Percentiles rank a stretch among this genome's conserved stretches.
These are phyloP conservation scores for Dasypogon diadema DNA, from an alignment of 2,888 invertebrate species.

Conservation along the genomic window DNA sequence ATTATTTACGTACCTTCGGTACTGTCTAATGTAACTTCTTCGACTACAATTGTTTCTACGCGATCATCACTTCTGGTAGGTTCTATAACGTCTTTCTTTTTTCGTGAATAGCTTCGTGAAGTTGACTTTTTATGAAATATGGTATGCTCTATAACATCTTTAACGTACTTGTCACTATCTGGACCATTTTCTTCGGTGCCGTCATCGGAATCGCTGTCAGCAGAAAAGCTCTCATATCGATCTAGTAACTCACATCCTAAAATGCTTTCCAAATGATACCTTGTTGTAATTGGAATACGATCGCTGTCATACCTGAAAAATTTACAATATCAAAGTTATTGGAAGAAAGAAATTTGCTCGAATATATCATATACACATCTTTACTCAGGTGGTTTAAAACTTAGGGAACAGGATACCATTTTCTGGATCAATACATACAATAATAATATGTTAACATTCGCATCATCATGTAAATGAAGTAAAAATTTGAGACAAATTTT, in stretches of 20 bases:
- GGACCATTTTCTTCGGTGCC: neutral
- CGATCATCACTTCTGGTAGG: neutral
- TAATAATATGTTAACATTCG: no score
- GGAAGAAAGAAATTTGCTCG: no score
- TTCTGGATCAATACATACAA: no score
- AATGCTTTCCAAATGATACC: slow-evolving; percentile 60
- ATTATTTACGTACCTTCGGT: slow-evolving; percentile 34
- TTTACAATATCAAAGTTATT: no score
- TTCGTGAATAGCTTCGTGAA: slow-evolving; percentile 1
- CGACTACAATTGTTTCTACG: slow-evolving; percentile 46
- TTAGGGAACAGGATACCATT: no score
- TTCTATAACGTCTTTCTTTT: slow-evolving; percentile 25
- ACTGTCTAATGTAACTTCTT: slow-evolving; percentile 48
- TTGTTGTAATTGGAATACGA: slow-evolving; percentile 61
- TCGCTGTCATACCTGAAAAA: slow-evolving; percentile 64
- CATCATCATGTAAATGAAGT: no score
- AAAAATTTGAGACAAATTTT: no score
- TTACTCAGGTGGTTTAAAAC: no score
- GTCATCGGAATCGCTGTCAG: slow-evolving; percentile 55
- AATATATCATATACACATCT: no score
- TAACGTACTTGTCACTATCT: slow-evolving; percentile 30
- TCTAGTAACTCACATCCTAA: slow-evolving; percentile 60
- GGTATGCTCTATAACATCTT: slow-evolving; percentile 14
- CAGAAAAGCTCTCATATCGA: slow-evolving; percentile 51
- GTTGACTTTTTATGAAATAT: slow-evolving; percentile 20